phyloP scores from a whole-genome alignment of 2,797 vertebrate species.

The Chloroceryle amazona region DNA sequence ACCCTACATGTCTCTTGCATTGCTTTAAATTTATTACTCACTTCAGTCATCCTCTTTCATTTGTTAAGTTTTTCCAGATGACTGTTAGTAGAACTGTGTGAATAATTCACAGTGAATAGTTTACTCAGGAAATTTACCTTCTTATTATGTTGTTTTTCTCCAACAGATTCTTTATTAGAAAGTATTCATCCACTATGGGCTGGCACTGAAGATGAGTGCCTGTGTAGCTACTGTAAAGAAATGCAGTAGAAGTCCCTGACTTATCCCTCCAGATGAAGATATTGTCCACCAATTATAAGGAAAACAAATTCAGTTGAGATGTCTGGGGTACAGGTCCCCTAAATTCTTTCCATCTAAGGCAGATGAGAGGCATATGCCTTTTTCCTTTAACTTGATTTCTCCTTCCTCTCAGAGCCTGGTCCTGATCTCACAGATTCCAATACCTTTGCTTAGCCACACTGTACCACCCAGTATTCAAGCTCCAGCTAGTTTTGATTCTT shows the following conservation, averaged over 20 bases:
- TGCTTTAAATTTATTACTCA: constrained; percentile 25
- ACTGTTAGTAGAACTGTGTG: not conserved
- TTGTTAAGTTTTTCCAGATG: constrained; percentile 52
- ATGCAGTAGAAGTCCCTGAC: not conserved
- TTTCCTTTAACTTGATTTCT: not conserved
- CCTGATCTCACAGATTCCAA: not conserved
- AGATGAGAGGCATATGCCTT: not conserved
- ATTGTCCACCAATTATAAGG: not conserved
- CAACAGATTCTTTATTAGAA: not conserved
- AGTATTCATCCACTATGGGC: not conserved
- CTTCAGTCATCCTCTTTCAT: not conserved
- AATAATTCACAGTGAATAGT: not conserved
- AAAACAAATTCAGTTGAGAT: not conserved
- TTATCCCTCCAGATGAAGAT: not conserved
- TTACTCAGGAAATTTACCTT: not conserved
- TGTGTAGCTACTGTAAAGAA: not conserved
- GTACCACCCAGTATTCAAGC: not conserved
- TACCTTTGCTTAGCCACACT: not conserved
- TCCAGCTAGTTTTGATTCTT: not conserved
- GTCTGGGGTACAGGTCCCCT: not conserved
- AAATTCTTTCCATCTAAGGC: not conserved
- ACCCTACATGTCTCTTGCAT: not conserved
- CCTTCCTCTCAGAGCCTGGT: not conserved
- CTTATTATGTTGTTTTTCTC: not conserved
- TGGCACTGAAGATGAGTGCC: not conserved